These are phyloP conservation scores for Megathymus violae DNA, from an alignment of 1,140 invertebrate genomes.

Conservation along the genomic window DNA sequence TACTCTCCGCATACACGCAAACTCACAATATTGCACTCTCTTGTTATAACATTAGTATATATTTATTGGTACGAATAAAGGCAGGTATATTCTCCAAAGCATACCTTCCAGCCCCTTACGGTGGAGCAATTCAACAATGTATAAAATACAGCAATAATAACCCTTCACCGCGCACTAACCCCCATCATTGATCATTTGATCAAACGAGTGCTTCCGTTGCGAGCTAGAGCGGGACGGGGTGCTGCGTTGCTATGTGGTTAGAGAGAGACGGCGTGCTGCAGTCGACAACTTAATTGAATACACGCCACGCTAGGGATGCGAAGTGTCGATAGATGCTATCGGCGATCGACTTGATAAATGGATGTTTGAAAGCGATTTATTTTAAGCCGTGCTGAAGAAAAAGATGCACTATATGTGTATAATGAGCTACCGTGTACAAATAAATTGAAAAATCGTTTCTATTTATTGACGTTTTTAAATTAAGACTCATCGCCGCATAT, in stretches of 20 bases:
- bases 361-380: slow-evolving; percentile 1
- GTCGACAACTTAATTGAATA: slow-evolving; percentile 80
- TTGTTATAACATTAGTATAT: no score
- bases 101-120: slow-evolving; percentile 6
- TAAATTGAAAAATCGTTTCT: no score
- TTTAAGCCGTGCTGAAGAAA: neutral
- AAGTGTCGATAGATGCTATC: slow-evolving; percentile 48
- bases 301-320: slow-evolving; percentile 49
- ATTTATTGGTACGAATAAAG: no score
- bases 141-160: slow-evolving; percentile 48
- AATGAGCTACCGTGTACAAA: neutral
- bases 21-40: no score
- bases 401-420: neutral
- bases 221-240: slow-evolving; percentile 45
- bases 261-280: slow-evolving; percentile 47
- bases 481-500: no score
- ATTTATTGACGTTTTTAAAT: no score
- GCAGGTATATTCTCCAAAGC: slow-evolving; percentile 19
- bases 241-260: slow-evolving; percentile 21
- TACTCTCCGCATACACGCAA: no score
- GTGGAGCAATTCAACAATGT: slow-evolving; percentile 16
- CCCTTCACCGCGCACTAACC: slow-evolving; percentile 51
- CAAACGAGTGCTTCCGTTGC: slow-evolving; percentile 72
- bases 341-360: slow-evolving; percentile 12
- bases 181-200: slow-evolving; percentile 71